phyloP scores from a whole-genome alignment of 2,888 invertebrate species.

The Magallana nippona region DNA sequence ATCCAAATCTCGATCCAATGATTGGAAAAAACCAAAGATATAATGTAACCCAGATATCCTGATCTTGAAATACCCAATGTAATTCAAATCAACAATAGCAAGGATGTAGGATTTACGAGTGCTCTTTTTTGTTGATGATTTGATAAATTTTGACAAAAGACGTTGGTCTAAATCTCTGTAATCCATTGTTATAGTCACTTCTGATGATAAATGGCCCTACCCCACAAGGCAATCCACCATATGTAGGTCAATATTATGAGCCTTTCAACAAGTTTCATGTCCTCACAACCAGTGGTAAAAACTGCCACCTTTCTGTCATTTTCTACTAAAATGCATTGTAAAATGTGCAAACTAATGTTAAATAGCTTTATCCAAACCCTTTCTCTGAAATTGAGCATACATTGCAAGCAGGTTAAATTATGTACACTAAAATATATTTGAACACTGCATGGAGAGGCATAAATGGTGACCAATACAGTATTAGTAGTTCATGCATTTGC shows the following conservation, averaged over 20 bases:
- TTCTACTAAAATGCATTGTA: neutral
- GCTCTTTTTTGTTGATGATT: conserved; percentile 7
- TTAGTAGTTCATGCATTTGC: too few relatives aligned
- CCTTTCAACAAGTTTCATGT: neutral
- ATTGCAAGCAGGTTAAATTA: too few relatives aligned
- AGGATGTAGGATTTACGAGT: neutral
- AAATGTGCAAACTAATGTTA: neutral
- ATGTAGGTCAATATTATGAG: conserved; percentile 9
- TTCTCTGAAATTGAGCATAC: too few relatives aligned
- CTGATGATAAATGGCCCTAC: conserved; percentile 10
- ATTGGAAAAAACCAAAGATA: neutral
- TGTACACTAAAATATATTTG: too few relatives aligned
- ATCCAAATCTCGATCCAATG: neutral
- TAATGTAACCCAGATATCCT: neutral
- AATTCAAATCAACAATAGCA: conserved; percentile 18
- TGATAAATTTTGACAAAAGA: conserved; percentile 33
- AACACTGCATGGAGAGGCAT: too few relatives aligned
- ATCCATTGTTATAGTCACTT: conserved; percentile 7
- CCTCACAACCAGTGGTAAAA: neutral
- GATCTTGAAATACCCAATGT: conserved; percentile 12
- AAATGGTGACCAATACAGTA: too few relatives aligned
- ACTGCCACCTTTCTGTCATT: neutral
- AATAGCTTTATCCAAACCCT: neutral
- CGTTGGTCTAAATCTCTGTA: conserved; percentile 30
- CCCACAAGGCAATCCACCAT: neutral